Conservation (phyloP, 1,140 invertebrate species). For the Anthonomus grandis region DNA sequence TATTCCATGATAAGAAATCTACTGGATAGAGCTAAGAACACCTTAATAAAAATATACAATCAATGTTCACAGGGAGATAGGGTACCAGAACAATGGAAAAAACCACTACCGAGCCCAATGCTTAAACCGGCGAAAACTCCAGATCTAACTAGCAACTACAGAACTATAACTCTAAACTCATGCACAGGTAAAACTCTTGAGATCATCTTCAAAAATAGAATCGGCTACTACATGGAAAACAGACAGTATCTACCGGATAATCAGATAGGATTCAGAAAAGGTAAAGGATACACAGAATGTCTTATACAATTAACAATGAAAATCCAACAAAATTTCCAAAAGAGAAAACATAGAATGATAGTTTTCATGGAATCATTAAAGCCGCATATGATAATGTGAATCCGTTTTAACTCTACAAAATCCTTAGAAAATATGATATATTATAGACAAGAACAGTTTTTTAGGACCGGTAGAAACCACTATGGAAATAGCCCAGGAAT, state of each 20-base stretch:
- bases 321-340: not conserved
- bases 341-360: not conserved
- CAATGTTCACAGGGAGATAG: not conserved
- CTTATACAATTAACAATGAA: not conserved
- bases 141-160: not conserved
- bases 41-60: not conserved
- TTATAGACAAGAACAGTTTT: not conserved
- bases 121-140: not conserved
- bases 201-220: slow-evolving; percentile 7
- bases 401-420: not conserved
- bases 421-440: not conserved
- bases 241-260: not conserved
- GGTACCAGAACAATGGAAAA: not conserved
- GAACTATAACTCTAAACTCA: not conserved
- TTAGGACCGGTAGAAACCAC: not conserved
- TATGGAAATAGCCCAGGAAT: not conserved
- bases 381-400: slow-evolving; percentile 16
- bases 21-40: not conserved
- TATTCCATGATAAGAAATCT: not conserved
- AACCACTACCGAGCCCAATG: not conserved
- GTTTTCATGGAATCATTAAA: slow-evolving; percentile 10
- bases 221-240: slow-evolving; percentile 4
- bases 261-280: slow-evolving; percentile 13
- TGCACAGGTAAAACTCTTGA: slow-evolving; percentile 6
- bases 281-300: slow-evolving; percentile 4